Evolutionary conservation across 1,140 invertebrate genomes (phyloP).

Genomic region (Helicoverpa zea): DNA sequence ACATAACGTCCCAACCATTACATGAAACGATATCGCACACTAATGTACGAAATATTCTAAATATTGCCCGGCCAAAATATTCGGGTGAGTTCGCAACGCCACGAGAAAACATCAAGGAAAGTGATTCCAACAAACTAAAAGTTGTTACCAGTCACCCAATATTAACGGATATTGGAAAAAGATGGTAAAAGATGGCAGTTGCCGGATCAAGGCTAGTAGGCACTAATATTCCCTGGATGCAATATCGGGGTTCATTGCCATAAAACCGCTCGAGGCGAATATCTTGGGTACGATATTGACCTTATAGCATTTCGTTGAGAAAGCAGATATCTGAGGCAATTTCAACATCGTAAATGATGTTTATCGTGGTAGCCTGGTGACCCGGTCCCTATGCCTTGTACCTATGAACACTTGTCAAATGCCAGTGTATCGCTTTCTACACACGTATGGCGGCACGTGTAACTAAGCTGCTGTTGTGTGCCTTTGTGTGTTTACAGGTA

Average conservation of each 20-base stretch:
- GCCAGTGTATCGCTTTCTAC: constrained; percentile 33
- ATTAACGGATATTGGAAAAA: constrained; percentile 79
- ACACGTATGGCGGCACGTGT: constrained; percentile 42
- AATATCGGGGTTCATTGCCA: constrained; percentile 75
- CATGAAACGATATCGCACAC: constrained; percentile 42
- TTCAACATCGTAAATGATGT: constrained; percentile 75
- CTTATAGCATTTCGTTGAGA: constrained; percentile 71
- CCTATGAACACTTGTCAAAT: constrained; percentile 56
- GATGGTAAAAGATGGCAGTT: constrained; percentile 72
- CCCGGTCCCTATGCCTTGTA: constrained; percentile 36
- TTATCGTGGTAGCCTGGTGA: constrained; percentile 71
- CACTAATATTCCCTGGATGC: constrained; percentile 74
- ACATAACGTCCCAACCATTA: constrained; percentile 37
- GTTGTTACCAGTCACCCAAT: constrained; percentile 67
- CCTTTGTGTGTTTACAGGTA: neutral
- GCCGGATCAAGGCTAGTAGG: constrained; percentile 71
- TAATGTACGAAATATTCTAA: constrained; percentile 47
- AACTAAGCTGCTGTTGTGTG: constrained; percentile 41
- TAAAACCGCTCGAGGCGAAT: constrained; percentile 70
- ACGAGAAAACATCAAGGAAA: constrained; percentile 58
- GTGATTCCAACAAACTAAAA: constrained; percentile 65
- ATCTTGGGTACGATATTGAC: constrained; percentile 76
- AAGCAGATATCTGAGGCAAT: constrained; percentile 73
- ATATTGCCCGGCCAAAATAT: constrained; percentile 33
- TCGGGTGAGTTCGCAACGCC: constrained; percentile 39